A percentile compares a stretch with the other conserved stretches of the same genome.
These are phyloP conservation scores for Laterallus jamaicensis DNA, from an alignment of 2,113 vertebrate species.

Conservation along the genomic window DNA sequence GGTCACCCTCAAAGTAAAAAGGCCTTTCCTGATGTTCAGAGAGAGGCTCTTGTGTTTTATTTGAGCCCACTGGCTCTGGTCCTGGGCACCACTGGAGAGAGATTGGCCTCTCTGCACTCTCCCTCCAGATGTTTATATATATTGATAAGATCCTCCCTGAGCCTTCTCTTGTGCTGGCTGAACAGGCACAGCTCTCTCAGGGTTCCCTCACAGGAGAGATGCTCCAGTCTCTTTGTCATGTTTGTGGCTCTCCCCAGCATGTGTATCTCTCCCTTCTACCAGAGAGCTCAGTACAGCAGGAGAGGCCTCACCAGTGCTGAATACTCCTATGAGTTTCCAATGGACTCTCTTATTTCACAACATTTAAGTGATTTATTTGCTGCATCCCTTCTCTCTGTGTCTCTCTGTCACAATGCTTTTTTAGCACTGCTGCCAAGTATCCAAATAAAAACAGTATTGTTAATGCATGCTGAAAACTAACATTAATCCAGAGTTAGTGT, in stretches of 20 bases:
- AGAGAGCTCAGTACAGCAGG: neutral
- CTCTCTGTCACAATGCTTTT: neutral
- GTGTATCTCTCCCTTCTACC: neutral
- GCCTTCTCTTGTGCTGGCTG: neutral
- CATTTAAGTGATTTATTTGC: neutral
- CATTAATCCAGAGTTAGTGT: neutral
- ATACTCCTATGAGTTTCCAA: neutral
- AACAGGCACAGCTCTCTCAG: neutral
- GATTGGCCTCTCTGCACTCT: too few species aligned
- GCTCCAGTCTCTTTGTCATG: neutral
- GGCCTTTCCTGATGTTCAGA: neutral
- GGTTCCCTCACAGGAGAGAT: neutral
- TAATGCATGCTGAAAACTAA: neutral
- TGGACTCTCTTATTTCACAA: neutral
- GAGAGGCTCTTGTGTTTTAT: neutral
- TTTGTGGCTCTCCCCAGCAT: neutral
- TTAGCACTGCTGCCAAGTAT: neutral
- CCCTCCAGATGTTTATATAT: neutral
- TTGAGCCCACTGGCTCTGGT: neutral
- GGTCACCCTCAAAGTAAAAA: neutral
- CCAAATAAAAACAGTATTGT: neutral
- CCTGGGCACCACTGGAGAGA: neutral
- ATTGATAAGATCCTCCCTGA: neutral
- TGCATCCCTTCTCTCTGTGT: neutral
- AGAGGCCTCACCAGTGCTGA: neutral